Evolutionary conservation across 2,797 vertebrate species (phyloP).

Genomic region (Neostethus bicornis): DNA sequence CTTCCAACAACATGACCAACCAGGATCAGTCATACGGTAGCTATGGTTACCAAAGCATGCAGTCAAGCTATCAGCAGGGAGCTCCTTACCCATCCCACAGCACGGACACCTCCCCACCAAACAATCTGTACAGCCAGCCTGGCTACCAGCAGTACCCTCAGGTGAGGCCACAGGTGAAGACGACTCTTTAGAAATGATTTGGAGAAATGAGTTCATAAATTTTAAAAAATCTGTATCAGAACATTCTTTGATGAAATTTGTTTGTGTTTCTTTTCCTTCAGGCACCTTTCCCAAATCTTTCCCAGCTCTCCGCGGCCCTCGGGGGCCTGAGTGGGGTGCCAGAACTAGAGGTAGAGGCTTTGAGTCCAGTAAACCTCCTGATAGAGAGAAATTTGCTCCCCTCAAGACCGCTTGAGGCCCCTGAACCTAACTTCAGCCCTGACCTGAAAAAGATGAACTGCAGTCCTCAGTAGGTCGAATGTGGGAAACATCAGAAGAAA

Average conservation of each 20-base stretch:
- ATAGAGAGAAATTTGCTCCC: constrained; percentile 93
- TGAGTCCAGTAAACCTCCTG: constrained; percentile 90
- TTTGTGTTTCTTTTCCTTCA: neutral
- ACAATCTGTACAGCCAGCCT: constrained; percentile 51
- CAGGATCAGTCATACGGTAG: constrained; percentile 82
- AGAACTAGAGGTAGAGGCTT: constrained; percentile 88
- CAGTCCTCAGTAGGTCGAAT: constrained; percentile 89
- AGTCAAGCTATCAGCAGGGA: constrained; percentile 85
- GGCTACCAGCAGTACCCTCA: constrained; percentile 77
- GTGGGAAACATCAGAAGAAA: no score
- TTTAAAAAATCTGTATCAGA: no score
- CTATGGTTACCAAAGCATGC: constrained; percentile 88
- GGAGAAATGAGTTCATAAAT: no score
- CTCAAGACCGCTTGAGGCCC: constrained; percentile 80
- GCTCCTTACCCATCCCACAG: constrained; percentile 59
- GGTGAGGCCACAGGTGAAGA: constrained; percentile 45
- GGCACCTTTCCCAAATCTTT: constrained; percentile 88
- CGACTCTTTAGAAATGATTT: no score
- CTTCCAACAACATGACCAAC: constrained; percentile 76
- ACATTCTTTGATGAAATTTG: no score
- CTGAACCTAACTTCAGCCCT: constrained; percentile 90
- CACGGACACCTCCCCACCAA: constrained; percentile 59
- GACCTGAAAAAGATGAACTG: constrained; percentile 95
- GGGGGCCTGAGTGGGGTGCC: constrained; percentile 91
- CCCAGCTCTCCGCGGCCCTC: constrained; percentile 88